These are phyloP conservation scores for Pocillopora damicornis DNA, from an alignment of 64 coral and sea anemone species.

Conservation along the genomic window DNA sequence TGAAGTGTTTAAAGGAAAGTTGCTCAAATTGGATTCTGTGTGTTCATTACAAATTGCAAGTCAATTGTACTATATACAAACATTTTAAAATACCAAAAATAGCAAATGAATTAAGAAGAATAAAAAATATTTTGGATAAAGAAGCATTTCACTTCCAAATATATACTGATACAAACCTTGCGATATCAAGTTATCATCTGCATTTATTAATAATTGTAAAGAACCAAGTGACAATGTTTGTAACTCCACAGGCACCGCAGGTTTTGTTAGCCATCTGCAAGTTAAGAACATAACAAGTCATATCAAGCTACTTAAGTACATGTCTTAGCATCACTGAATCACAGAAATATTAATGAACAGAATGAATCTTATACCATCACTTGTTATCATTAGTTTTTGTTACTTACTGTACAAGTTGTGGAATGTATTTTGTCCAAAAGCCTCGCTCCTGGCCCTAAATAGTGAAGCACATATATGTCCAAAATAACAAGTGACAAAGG, in stretches of 20 bases:
- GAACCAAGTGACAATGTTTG: constrained; percentile 36
- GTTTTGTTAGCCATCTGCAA: constrained; percentile 46
- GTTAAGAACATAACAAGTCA: neutral
- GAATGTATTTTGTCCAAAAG: constrained; percentile 45
- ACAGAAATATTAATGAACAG: too few relatives aligned
- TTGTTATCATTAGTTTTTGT: neutral
- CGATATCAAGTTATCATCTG: constrained; percentile 28
- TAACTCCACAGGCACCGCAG: constrained; percentile 45
- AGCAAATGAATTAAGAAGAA: too few relatives aligned
- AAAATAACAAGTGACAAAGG: neutral
- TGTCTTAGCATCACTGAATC: neutral
- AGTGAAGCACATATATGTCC: too few relatives aligned
- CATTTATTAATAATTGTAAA: constrained; percentile 26
- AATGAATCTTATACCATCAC: neutral
- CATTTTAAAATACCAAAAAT: too few relatives aligned
- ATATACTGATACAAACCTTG: constrained; percentile 25
- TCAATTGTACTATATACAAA: neutral
- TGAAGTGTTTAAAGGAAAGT: too few relatives aligned
- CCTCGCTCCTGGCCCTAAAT: constrained; percentile 48
- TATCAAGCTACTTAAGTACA: neutral
- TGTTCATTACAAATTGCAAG: too few relatives aligned
- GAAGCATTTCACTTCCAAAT: neutral
- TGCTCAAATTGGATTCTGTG: too few relatives aligned
- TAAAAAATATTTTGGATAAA: too few relatives aligned
- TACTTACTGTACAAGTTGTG: constrained; percentile 40